Evolutionary conservation across 2,113 vertebrate species (phyloP).

Genomic region (Nycticorax nycticorax): DNA sequence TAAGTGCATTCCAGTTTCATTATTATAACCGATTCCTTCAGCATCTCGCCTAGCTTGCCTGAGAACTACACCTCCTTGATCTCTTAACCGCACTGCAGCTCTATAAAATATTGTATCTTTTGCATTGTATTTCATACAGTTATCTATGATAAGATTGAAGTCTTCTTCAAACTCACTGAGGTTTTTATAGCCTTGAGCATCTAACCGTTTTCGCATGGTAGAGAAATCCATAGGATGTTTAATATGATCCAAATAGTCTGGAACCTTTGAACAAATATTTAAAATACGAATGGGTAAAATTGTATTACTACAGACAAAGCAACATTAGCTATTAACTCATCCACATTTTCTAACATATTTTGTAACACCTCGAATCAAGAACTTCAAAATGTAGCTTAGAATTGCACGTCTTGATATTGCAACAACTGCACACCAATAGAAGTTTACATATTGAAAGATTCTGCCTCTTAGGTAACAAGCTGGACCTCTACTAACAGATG

Average conservation of each 20-base stretch:
- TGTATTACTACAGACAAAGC: neutral
- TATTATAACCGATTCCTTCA: constrained; percentile 88
- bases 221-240: constrained; percentile 96
- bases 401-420: neutral
- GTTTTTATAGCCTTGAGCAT: constrained; percentile 87
- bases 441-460: neutral
- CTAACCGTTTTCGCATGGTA: constrained; percentile 89
- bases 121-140: constrained; percentile 97
- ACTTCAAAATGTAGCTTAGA: neutral
- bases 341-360: neutral
- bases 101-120: constrained; percentile 97
- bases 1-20: constrained; percentile 90
- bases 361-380: neutral
- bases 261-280: constrained; percentile 82
- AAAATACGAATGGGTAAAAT: neutral
- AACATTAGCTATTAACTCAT: neutral
- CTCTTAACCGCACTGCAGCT: constrained; percentile 88
- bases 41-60: constrained; percentile 87
- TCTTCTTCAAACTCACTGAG: constrained; percentile 90
- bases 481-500: neutral
- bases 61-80: constrained; percentile 92
- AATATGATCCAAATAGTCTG: constrained; percentile 96
- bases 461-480: neutral
- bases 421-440: neutral
- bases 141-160: constrained; percentile 92